Evolutionary conservation across 2,113 vertebrate genomes (phyloP), one percentile per base, ranked within the genome.

Genomic region (Ornithorhynchus anatinus): DNA sequence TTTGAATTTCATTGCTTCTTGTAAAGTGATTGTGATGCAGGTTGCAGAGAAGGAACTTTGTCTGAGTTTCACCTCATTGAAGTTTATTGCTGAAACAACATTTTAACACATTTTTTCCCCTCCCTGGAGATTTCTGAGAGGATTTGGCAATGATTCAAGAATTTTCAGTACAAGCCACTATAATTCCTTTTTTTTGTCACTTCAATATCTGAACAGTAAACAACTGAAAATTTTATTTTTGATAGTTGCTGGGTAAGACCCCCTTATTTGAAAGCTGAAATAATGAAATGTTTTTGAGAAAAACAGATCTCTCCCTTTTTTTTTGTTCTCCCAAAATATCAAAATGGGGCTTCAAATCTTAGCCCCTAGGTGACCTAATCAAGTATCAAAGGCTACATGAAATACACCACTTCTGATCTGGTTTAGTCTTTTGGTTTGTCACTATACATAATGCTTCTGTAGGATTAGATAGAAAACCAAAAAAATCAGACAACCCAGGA

Each of bases 401-500:
- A 62, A 40, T 60, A 71, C 45, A 57, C 13, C 69, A 77, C 31
- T 76, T 68, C 35, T 82, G 72, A 89, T 84, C 81, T 81, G 14
- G 1, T 23, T 60, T 47, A 82, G 67, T 59, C 87, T 71, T 53
- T 81, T 19, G 15, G 58, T 74, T 22, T 81, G 79, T 74, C 77
- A 80, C 59, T 50, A 40, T 38, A 19, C 53, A 38, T 50, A 70
- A 80, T 67, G 23, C 51, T 86, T 82, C 31, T 75, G 65, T 73
- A 86, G 85, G 87, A 92, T 91, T 92, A 91, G 76, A 44, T 23
- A 81, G 74, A 39, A 71, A 58, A 68, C 50, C 73, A 74, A 75
- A 51, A 72, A 63, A 77, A 67, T 54, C 59, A 74, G 48, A 65
- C 40, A 79, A 84, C 85, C 72, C 72, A 86, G 42, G 81, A 91